Conservation (phyloP, 2,888 invertebrate genomes). For the Cheilosia vulpina region DNA sequence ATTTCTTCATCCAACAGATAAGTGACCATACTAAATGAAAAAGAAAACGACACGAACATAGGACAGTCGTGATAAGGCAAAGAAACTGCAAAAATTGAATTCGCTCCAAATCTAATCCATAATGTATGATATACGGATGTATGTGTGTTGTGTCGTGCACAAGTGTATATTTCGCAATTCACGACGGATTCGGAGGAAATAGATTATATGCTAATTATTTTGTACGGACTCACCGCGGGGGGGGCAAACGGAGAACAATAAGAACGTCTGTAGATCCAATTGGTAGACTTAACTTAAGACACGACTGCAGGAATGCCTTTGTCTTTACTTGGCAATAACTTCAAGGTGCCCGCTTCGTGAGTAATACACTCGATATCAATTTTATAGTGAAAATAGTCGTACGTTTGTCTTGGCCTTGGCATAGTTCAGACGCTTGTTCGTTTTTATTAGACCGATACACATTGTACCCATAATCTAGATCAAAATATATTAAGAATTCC, state of each 20-base stretch:
- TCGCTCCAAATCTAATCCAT: neutral
- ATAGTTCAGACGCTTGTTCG: neutral
- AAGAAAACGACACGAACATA: too few species aligned
- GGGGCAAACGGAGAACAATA: slow-evolving; percentile 40
- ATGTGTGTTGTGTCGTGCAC: neutral
- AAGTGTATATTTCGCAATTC: neutral
- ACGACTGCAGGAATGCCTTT: slow-evolving; percentile 51
- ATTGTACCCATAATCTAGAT: too few species aligned
- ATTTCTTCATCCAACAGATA: too few species aligned
- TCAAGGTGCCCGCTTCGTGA: slow-evolving; percentile 23
- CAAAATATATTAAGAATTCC: too few species aligned
- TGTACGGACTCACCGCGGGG: slow-evolving; percentile 24
- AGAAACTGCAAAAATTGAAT: slow-evolving; percentile 4
- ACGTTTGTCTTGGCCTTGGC: slow-evolving; percentile 33
- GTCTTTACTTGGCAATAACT: slow-evolving; percentile 7
- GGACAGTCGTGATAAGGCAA: slow-evolving; percentile 27
- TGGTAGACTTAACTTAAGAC: slow-evolving; percentile 6
- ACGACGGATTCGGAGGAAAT: slow-evolving; percentile 31
- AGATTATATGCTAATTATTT: slow-evolving; percentile 24
- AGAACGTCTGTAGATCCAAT: slow-evolving; percentile 3
- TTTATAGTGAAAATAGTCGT: too few species aligned
- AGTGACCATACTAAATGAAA: too few species aligned
- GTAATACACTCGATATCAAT: slow-evolving; percentile 8
- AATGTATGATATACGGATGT: neutral
- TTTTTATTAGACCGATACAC: too few species aligned